Evolutionary conservation across 2,888 invertebrate genomes (phyloP), one percentile per base, ranked within the genome.

Genomic region (Xanthia icteritia): DNA sequence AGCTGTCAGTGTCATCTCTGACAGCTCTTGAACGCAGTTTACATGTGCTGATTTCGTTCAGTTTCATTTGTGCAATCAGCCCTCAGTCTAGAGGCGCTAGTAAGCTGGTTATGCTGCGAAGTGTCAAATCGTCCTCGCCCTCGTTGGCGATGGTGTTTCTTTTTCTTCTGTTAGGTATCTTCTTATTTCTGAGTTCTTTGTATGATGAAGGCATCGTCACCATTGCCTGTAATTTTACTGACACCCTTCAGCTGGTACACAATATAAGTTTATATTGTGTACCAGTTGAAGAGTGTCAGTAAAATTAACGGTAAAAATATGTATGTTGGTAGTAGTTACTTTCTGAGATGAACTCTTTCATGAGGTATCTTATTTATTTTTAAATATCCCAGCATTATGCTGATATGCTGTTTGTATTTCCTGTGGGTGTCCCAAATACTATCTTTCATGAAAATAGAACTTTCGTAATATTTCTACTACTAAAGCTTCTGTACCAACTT

Each of bases 401-500:
- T 54, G 48, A 11, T 2, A 42, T 42, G n/a, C n/a, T 2, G 48
- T 48, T 48, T 48, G 48, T 48, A 20, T 5, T 17, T 51, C 51
- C 51, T 20, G 51, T 51, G 51, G 20, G 20, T 20, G 20, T 51
- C 51, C 51, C 20, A 20, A 20, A 51, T 8, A 51, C 23, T n/a
- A n/a, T n/a, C 0, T 27, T 58, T 42, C 4, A 27, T 58, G 20
- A 39, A 27, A 27, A 1, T 11, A 39, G 5, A 31, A 1, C 23
- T 31, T 76, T 39, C 36, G 0, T 20, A 6, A 17, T 8, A 51
- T 9, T 15, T 31, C 3, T 23, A 11, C 5, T 27, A 20, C 9
- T 31, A 27, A 45, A 63, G 45, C 56, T 64, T 64, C 63, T 64
- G 56, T 0, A 31, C 15, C n/a, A 42, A 81, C n/a, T 48, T n/a